Percentiles rank a stretch among this genome's conserved stretches.
Evolutionary conservation across 2,113 vertebrate species (phyloP).

Genomic region (Nematolebias whitei): DNA sequence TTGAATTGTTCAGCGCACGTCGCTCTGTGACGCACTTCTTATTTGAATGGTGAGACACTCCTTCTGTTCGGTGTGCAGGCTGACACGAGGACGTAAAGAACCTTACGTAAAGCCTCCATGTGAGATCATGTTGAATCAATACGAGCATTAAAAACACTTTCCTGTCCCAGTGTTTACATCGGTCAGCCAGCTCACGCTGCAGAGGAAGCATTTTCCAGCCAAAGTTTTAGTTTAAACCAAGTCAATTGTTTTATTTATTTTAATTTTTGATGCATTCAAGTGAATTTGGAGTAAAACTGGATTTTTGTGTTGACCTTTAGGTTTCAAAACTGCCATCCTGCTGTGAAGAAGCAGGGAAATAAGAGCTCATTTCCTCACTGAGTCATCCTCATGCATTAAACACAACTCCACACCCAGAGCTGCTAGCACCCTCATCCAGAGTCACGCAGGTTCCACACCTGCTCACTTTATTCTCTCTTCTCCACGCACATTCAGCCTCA

Average conservation of each 20-base stretch:
- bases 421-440: slow-evolving; percentile 29
- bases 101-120: slow-evolving; percentile 44
- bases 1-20: too few relatives aligned
- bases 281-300: background rate
- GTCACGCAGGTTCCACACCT: slow-evolving; percentile 31
- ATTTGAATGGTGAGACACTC: background rate
- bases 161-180: slow-evolving; percentile 29
- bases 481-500: background rate
- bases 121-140: slow-evolving; percentile 48
- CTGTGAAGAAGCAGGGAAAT: slow-evolving; percentile 45
- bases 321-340: slow-evolving; percentile 53
- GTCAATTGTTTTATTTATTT: background rate
- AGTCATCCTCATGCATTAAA: slow-evolving; percentile 9
- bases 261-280: background rate
- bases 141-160: slow-evolving; percentile 30
- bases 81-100: background rate
- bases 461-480: slow-evolving; percentile 1
- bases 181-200: background rate
- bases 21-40: too few relatives aligned
- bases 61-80: background rate
- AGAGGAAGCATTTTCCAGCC: background rate
- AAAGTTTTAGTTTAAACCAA: background rate
- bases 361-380: slow-evolving; percentile 37
- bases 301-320: slow-evolving; percentile 10
- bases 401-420: slow-evolving; percentile 17